Percentiles rank a stretch among this genome's conserved stretches.
Evolutionary conservation across 2,113 vertebrate species (phyloP).

Genomic region (Geothlypis trichas): DNA sequence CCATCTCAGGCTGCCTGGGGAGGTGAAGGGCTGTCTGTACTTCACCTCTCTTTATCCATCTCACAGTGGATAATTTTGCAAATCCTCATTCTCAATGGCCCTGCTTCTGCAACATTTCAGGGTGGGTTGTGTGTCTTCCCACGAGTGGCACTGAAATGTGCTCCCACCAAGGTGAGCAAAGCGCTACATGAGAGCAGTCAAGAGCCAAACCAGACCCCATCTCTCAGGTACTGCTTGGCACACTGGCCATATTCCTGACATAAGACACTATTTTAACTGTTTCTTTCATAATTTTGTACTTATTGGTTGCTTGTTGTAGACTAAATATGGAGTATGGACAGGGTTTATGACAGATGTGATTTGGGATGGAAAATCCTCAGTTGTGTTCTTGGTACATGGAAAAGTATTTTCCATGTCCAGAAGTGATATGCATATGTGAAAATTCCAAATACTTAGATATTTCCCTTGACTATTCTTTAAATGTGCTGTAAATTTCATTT

Average conservation of each 20-base stretch:
- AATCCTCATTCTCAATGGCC: background rate
- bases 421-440: background rate
- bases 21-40: background rate
- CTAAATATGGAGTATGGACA: background rate
- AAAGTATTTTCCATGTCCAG: background rate
- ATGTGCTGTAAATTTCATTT: background rate
- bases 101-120: background rate
- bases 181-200: background rate
- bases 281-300: background rate
- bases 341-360: background rate
- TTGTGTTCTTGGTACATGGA: background rate
- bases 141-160: rapidly evolving
- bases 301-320: background rate
- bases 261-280: background rate
- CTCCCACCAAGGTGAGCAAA: background rate
- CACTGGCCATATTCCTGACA: background rate
- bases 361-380: background rate
- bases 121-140: rapidly evolving
- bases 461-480: background rate
- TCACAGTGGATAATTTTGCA: background rate
- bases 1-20: background rate
- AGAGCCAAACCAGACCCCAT: background rate
- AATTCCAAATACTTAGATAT: background rate
- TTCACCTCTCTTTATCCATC: background rate
- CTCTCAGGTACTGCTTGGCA: background rate